These are phyloP conservation scores for Cotesia chilonis DNA, from an alignment of 1,140 invertebrate species.

Conservation along the genomic window DNA sequence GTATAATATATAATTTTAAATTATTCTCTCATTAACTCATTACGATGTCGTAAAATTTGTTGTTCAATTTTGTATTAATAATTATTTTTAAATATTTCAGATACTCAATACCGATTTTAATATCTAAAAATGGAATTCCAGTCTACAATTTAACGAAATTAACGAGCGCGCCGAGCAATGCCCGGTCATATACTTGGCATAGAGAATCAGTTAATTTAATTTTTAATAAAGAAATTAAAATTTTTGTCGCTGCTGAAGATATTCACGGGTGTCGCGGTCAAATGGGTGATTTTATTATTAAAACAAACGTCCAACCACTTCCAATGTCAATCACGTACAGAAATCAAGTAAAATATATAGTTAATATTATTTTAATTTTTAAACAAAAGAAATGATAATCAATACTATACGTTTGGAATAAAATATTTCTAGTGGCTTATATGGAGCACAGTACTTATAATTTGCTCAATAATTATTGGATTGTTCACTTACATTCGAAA, in stretches of 20 bases:
- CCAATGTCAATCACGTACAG: background rate
- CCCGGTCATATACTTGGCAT: constrained; percentile 45
- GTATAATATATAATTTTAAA: constrained; percentile 1
- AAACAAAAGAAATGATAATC: too few relatives aligned
- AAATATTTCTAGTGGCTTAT: constrained; percentile 26
- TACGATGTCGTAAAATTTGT: background rate
- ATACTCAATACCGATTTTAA: constrained; percentile 49
- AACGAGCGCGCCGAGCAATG: constrained; percentile 35
- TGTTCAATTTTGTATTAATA: background rate
- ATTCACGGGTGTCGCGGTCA: constrained; percentile 46
- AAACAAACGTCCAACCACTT: constrained; percentile 31
- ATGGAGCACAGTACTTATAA: constrained; percentile 20
- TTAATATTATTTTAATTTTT: constrained; percentile 9
- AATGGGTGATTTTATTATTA: constrained; percentile 41
- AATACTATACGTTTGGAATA: background rate
- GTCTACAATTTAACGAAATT: constrained; percentile 56
- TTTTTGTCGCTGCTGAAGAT: constrained; percentile 52
- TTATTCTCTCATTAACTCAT: background rate
- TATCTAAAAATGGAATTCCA: constrained; percentile 48
- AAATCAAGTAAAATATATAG: constrained; percentile 24
- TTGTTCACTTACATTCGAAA: constrained; percentile 27
- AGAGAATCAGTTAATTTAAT: constrained; percentile 34
- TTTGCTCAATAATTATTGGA: constrained; percentile 21
- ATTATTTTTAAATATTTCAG: constrained; percentile 44
- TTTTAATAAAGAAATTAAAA: constrained; percentile 38